Percentiles rank a stretch among this genome's conserved stretches.
Evolutionary conservation across 2,888 invertebrate genomes (phyloP).

Genomic region (Tethea ocularis): DNA sequence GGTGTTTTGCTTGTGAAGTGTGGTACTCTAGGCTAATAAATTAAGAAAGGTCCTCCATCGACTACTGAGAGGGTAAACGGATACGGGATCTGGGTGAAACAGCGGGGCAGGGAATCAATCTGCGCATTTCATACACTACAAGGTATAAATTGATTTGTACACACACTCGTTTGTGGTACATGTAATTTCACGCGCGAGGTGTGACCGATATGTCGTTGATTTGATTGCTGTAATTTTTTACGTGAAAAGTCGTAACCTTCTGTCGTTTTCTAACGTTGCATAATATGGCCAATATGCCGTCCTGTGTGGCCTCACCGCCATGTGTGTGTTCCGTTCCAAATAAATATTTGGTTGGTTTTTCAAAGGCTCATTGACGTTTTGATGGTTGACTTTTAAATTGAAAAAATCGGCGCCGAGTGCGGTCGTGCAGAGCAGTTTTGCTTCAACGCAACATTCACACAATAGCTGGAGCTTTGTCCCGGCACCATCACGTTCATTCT

Average conservation of each 20-base stretch:
- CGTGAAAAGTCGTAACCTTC: conserved; percentile 59
- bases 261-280: conserved; percentile 64
- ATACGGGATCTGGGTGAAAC: no score
- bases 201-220: conserved; percentile 65
- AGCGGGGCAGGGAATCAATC: conserved; percentile 10
- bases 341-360: conserved; percentile 77
- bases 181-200: conserved; percentile 73
- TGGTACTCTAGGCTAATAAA: no score
- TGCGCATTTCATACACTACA: conserved; percentile 12
- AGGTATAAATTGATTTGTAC: conserved; percentile 58
- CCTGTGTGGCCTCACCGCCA: conserved; percentile 75
- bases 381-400: conserved; percentile 58
- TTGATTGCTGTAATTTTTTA: conserved; percentile 67
- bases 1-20: no score
- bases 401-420: conserved; percentile 65
- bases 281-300: conserved; percentile 57
- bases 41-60: no score
- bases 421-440: conserved; percentile 40
- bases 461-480: conserved; percentile 56
- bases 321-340: conserved; percentile 68
- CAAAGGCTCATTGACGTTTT: conserved; percentile 74
- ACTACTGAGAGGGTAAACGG: no score
- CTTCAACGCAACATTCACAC: conserved; percentile 47
- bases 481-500: conserved; percentile 54
- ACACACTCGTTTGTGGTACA: conserved; percentile 44